These are phyloP conservation scores for Eueides isabella DNA, from an alignment of 1,140 invertebrate genomes.

Conservation along the genomic window DNA sequence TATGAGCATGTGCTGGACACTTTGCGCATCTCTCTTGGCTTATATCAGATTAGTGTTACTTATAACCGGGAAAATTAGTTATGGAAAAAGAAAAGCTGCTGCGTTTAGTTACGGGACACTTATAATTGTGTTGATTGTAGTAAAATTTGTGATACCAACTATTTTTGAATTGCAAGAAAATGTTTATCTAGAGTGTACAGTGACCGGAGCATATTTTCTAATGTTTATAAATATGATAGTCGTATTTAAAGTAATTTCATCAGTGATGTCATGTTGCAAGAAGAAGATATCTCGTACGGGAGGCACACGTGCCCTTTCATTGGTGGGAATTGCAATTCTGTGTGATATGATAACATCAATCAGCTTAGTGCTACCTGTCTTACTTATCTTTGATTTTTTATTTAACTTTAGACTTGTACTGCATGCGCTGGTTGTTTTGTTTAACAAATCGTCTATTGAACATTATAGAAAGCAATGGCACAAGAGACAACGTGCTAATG, in stretches of 20 bases:
- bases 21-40: conserved; percentile 27
- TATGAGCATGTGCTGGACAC: conserved; percentile 22
- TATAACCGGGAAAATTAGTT: conserved; percentile 35
- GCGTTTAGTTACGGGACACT: conserved; percentile 26
- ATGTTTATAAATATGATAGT: conserved; percentile 26
- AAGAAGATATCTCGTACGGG: conserved; percentile 20
- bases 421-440: conserved; percentile 20
- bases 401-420: conserved; percentile 25
- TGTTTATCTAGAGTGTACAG: not conserved
- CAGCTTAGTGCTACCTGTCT: not conserved
- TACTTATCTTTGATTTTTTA: not conserved
- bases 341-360: conserved; percentile 27
- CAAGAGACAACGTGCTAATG: not conserved
- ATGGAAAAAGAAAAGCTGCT: conserved; percentile 30
- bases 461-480: conserved; percentile 19
- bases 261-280: conserved; percentile 21
- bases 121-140: conserved; percentile 4
- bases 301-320: conserved; percentile 10
- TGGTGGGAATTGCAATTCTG: conserved; percentile 29
- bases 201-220: conserved; percentile 6
- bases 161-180: not conserved
- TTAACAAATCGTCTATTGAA: conserved; percentile 24
- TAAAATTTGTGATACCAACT: not conserved
- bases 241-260: conserved; percentile 13
- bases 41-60: conserved; percentile 35